phyloP scores from a whole-genome alignment of 2,797 vertebrate species.

The Characodon lateralis region DNA sequence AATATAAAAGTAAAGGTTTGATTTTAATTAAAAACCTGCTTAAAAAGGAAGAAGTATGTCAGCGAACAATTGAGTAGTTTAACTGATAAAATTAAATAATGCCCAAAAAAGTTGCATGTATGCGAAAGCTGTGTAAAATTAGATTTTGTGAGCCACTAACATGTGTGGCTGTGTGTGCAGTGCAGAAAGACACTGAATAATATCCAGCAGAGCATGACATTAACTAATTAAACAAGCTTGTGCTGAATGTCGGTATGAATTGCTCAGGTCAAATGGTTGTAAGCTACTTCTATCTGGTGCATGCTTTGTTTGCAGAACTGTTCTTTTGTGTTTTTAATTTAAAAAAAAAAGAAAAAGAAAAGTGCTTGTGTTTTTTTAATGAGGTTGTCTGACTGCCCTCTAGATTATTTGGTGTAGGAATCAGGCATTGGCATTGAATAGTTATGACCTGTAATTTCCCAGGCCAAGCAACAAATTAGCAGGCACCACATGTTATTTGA shows the following conservation, averaged over 20 bases:
- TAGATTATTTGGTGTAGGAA: neutral
- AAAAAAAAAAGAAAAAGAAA: neutral
- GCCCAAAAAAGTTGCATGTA: neutral
- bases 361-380: neutral
- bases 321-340: neutral
- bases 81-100: neutral
- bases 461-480: neutral
- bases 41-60: neutral
- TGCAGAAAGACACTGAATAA: neutral
- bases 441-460: neutral
- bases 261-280: constrained; percentile 2
- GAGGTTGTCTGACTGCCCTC: neutral
- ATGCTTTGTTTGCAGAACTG: neutral
- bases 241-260: constrained; percentile 3
- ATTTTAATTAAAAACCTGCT: neutral
- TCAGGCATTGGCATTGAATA: neutral
- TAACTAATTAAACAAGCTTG: constrained; percentile 4
- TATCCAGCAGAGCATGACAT: constrained; percentile 9
- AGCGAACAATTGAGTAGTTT: neutral
- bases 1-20: neutral
- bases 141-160: neutral
- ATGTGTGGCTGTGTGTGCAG: neutral
- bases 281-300: neutral
- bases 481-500: neutral
- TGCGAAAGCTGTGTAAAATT: neutral